Base-by-base conservation (phyloP, 2,113 vertebrate species). In the Rousettus leschenaultii region DNA sequence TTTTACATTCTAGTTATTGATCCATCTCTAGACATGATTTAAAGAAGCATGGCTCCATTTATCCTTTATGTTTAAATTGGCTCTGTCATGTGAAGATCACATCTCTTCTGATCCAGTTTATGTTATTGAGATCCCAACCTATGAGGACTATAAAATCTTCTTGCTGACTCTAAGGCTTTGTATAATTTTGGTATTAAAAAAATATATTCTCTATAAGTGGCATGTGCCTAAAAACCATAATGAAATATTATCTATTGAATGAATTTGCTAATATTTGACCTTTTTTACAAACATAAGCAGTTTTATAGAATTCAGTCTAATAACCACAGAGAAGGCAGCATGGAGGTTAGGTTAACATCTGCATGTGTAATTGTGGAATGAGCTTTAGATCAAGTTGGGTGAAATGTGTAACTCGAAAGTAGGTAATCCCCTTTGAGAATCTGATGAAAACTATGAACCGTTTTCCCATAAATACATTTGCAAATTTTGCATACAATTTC, bases 341-440 rank as follows among this genome's bases (percentile, higher is more conserved):
- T 40, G 28, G 51, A 88, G 33, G 5, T 51, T 30, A 79, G 45
- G 6, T 82, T 96, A 55, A 63, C 5, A 84, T 80, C 80, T 74
- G 7, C 28, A 13, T 38, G 15, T 40, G 26, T 85, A 80, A 40
- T 48, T 95, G 38, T n/a, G 16, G 82, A 77, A 40, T 86, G 30
- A 85, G 22, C 68, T 92, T 78, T 86, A 40, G 40, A 66, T 90
- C n/a, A 51, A 85, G 40, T 35, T 84, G 53, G 53, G 18, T 87
- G 16, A 85, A 92, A 88, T 79, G 4, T 80, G 15, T 75, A 89
- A 55, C 24, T 59, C 95, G 68, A 96, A 84, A 90, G 51, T 51
- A 14, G 6, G 40, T 55, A 84, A 84, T 3, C 24, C 28, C 55
- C 24, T 86, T 89, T 71, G 43, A 87, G 30, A 71, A 63, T 84